Conservation (phyloP, 2,113 vertebrate genomes). For the Rhinichthys klamathensis region DNA sequence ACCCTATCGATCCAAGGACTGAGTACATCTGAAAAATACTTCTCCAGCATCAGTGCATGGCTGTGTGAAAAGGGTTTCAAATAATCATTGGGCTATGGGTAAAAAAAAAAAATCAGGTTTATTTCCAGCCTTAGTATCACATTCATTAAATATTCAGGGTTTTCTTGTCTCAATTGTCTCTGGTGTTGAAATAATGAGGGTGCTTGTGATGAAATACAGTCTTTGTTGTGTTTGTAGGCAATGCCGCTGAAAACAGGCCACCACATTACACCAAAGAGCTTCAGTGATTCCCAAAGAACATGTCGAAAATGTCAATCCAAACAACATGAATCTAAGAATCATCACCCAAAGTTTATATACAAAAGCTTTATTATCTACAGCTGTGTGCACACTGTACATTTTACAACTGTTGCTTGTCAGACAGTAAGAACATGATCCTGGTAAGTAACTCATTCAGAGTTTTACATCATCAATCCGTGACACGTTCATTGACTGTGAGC, state of each 20-base stretch:
- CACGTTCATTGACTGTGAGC: too few relatives aligned
- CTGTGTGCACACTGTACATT: too few relatives aligned
- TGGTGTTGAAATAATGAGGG: conserved; percentile 21
- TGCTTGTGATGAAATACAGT: neutral
- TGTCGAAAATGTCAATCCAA: neutral
- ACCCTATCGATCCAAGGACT: neutral
- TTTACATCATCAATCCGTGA: too few relatives aligned
- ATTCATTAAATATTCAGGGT: conserved; percentile 8
- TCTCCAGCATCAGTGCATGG: neutral
- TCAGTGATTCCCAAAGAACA: neutral
- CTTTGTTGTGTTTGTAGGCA: neutral
- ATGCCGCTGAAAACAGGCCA: conserved; percentile 1
- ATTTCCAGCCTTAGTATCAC: neutral
- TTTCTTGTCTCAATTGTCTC: neutral
- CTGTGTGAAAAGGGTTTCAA: neutral
- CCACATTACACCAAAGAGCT: neutral
- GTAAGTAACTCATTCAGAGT: too few relatives aligned
- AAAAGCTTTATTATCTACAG: neutral
- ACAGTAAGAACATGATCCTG: too few relatives aligned
- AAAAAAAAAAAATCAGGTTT: neutral
- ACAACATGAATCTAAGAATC: neutral
- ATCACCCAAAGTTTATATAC: neutral
- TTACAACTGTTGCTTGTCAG: too few relatives aligned
- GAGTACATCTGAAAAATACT: neutral
- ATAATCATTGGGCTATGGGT: neutral